A percentile compares a stretch with the other conserved stretches of the same genome.
These are phyloP conservation scores for Cyanoliseus patagonus DNA, from an alignment of 2,113 vertebrate genomes.

Conservation along the genomic window DNA sequence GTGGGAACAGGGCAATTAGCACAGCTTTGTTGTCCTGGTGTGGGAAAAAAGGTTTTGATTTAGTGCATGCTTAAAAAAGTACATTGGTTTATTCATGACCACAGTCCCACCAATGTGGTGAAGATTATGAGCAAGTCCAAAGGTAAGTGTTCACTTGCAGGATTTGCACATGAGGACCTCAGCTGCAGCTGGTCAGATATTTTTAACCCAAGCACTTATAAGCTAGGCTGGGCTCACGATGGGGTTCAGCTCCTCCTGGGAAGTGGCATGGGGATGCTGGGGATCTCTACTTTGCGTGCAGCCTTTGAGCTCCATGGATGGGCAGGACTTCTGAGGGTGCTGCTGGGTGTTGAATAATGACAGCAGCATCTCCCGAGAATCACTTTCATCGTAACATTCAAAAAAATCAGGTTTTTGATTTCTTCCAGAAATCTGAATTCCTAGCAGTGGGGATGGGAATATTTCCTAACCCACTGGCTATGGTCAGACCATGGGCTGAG, in stretches of 20 bases:
- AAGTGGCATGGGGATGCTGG: rapidly evolving
- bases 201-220: neutral
- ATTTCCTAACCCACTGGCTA: neutral
- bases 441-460: neutral
- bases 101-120: neutral
- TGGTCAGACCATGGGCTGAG: rapidly evolving
- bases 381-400: neutral
- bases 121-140: neutral
- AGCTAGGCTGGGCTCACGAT: rapidly evolving
- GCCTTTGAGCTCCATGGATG: neutral
- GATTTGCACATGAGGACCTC: neutral
- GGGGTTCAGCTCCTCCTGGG: neutral
- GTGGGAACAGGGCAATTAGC: neutral
- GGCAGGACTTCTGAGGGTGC: neutral
- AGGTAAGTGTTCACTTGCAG: neutral
- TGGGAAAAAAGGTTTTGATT: neutral
- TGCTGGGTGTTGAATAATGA: neutral
- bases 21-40: neutral
- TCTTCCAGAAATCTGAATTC: neutral
- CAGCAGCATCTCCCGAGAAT: neutral
- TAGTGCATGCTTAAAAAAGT: neutral
- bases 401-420: neutral
- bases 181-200: neutral
- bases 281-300: rapidly evolving
- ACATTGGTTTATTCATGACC: neutral